phyloP scores from a whole-genome alignment of 2,113 vertebrate species.

The Dasyprocta punctata region DNA sequence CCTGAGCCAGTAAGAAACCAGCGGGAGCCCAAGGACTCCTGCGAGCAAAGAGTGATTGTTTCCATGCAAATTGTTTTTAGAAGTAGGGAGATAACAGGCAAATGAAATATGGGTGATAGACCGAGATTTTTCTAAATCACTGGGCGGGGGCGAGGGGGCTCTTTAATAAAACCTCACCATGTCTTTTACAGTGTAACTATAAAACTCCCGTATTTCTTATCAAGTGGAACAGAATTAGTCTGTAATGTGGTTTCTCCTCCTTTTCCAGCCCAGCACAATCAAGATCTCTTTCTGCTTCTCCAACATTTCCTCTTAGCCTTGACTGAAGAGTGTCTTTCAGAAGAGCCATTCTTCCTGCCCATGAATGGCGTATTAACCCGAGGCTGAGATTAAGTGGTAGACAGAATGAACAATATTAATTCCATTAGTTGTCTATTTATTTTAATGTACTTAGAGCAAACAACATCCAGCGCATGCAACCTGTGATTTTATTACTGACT shows the following conservation, averaged over 20 bases:
- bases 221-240: not conserved
- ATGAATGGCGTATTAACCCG: not conserved
- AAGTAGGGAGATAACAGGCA: conserved; percentile 66
- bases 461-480: not conserved
- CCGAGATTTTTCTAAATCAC: conserved; percentile 50
- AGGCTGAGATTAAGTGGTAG: not conserved
- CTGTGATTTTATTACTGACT: not conserved
- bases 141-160: not conserved
- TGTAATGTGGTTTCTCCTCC: not conserved
- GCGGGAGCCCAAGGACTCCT: conserved; percentile 56
- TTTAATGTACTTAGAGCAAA: conserved; percentile 11
- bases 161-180: conserved; percentile 18
- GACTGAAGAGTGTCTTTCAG: not conserved
- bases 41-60: conserved; percentile 69
- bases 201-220: not conserved
- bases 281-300: not conserved
- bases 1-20: conserved; percentile 39
- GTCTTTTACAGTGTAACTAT: not conserved
- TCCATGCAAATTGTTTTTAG: conserved; percentile 75
- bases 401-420: not conserved
- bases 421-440: conserved; percentile 37
- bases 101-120: conserved; percentile 59
- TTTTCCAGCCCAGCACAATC: not conserved
- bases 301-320: not conserved
- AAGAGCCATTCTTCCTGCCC: not conserved